phyloP scores from a whole-genome alignment of 2,113 vertebrate genomes.

The Picathartes gymnocephalus region DNA sequence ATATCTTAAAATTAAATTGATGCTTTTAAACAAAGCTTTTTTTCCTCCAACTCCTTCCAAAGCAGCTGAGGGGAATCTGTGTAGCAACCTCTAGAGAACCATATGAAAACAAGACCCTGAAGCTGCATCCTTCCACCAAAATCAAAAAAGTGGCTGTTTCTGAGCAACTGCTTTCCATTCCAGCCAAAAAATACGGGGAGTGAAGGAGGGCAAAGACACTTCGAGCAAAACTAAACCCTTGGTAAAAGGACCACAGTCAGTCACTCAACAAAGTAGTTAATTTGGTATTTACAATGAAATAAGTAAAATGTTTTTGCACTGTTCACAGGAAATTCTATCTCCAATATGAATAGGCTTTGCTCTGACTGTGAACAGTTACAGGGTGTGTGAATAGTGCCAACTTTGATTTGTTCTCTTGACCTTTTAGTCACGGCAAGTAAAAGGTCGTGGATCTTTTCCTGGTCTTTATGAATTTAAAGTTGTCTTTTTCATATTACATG shows the following conservation, averaged over 20 bases:
- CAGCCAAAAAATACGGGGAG: neutral
- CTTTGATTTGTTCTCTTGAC: neutral
- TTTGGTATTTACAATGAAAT: neutral
- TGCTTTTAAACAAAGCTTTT: neutral
- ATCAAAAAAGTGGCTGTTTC: neutral
- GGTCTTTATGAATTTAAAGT: neutral
- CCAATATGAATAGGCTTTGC: neutral
- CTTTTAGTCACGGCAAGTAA: neutral
- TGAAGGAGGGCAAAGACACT: neutral
- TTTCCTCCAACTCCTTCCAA: neutral
- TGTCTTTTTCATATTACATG: neutral
- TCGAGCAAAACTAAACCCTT: neutral
- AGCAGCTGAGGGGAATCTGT: neutral
- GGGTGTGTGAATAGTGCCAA: neutral
- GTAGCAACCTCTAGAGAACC: neutral
- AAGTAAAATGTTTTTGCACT: neutral
- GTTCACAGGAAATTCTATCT: neutral
- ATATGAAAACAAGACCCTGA: neutral
- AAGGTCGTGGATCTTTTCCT: neutral
- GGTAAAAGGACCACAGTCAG: neutral
- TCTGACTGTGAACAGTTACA: neutral
- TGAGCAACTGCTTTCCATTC: neutral
- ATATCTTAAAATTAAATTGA: neutral
- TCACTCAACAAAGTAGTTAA: neutral
- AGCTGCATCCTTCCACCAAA: neutral